Evolutionary conservation across 2,797 vertebrate genomes (phyloP), one percentile per base, ranked within the genome.

Genomic region (Hypotaenidia philippensis): DNA sequence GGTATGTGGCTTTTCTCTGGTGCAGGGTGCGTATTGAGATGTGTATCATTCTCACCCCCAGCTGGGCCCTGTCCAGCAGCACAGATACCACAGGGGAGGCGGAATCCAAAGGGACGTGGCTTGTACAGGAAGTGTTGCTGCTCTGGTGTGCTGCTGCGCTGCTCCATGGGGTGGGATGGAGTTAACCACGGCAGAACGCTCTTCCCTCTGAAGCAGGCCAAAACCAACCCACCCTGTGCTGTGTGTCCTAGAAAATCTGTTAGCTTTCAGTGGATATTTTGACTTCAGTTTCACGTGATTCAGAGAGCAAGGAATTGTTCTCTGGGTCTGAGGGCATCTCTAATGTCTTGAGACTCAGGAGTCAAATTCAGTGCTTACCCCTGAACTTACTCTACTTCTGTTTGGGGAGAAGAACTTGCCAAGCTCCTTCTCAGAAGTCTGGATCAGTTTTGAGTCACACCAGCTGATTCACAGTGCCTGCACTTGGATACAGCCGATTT

Each of bases 381-480:
- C 84, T 89, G 75, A 59, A 6, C 50, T 78, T 15, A 8, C 7
- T 59, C 29, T 31, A 4, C 47, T 34, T 25, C 1, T 44, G n/a
- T 69, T 5, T 55, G 82, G 61, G 69, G 76, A 63, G 14, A 17
- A 41, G 64, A 52, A 19, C n/a, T 83, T 23, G 16, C 49, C 1
- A 32, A 27, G 50, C 12, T 74, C 64, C 34, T 31, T 3, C 56
- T 49, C 49, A 2, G 20, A 32, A 71, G 72, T 20, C 87, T 91
- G 76, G 84, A 78, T 45, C 0, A 13, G 3, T n/a, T 71, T 64
- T 89, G 88, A 95, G 69, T 94, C 94, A 93, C 61, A 81, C 38
- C 82, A 90, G 90, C 93, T 91, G 91, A 94, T 85, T 94, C 92
- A 89, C 70, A 31, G 5, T 56, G 69, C 80, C 77, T 91, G 6